A percentile compares a stretch with the other conserved stretches of the same genome.
Evolutionary conservation across 2,113 vertebrate species (phyloP).

Genomic region (Blennius ocellaris): DNA sequence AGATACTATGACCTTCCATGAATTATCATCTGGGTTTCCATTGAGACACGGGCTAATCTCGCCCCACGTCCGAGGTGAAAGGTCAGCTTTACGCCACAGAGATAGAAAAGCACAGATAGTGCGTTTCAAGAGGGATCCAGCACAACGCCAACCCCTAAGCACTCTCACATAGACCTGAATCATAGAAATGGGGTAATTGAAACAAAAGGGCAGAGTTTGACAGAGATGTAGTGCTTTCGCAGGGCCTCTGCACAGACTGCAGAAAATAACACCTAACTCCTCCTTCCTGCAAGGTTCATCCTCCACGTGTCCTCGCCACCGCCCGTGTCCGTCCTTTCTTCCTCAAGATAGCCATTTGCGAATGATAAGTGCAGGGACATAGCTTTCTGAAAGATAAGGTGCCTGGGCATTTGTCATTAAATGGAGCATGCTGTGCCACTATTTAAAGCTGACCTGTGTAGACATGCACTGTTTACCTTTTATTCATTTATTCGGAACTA

Average conservation of each 20-base stretch:
- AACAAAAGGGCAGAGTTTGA: constrained; percentile 81
- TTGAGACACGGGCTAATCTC: constrained; percentile 58
- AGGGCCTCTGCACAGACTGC: constrained; percentile 68
- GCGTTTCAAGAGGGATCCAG: constrained; percentile 50
- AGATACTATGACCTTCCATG: constrained; percentile 39
- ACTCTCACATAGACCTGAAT: constrained; percentile 67
- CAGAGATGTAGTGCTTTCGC: constrained; percentile 77
- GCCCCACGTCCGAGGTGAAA: constrained; percentile 56
- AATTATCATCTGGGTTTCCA: constrained; percentile 42
- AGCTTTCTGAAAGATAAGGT: constrained; percentile 68
- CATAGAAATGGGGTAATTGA: constrained; percentile 79
- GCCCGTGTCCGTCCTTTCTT: constrained; percentile 64
- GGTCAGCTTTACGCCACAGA: constrained; percentile 55
- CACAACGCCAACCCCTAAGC: constrained; percentile 55
- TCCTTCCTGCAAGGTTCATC: constrained; percentile 65
- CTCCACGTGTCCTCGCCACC: constrained; percentile 59
- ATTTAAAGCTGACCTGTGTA: constrained; percentile 72
- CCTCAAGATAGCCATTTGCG: constrained; percentile 71
- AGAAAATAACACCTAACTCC: constrained; percentile 75
- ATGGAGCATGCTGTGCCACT: constrained; percentile 58
- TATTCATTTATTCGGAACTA: constrained; percentile 70
- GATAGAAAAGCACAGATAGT: constrained; percentile 38
- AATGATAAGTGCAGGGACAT: constrained; percentile 69
- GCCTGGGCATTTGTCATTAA: constrained; percentile 74
- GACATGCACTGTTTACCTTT: constrained; percentile 74